These are phyloP conservation scores for Tetropium fuscum DNA, from an alignment of 2,888 invertebrate species.

Conservation along the genomic window DNA sequence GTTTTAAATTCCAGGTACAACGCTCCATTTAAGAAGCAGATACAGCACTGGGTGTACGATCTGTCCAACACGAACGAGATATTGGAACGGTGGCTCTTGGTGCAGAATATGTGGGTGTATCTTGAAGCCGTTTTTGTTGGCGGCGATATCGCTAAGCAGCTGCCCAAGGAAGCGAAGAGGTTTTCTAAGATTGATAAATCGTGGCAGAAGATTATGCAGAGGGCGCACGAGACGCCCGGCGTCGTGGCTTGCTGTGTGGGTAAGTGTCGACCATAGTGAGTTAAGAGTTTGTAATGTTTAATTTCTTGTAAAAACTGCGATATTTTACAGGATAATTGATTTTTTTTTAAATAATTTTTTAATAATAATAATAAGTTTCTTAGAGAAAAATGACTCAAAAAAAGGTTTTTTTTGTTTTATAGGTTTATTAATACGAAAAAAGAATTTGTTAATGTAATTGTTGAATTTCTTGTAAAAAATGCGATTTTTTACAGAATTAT, in stretches of 20 bases:
- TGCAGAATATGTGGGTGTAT: slow-evolving; percentile 99
- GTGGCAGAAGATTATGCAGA: slow-evolving; percentile 98
- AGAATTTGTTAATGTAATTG: too few relatives aligned
- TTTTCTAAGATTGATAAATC: slow-evolving; percentile 98
- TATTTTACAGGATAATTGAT: too few relatives aligned
- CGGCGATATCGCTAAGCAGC: slow-evolving; percentile 97
- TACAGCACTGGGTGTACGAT: slow-evolving; percentile 95
- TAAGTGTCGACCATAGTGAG: too few relatives aligned
- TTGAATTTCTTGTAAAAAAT: too few relatives aligned
- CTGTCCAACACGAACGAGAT: slow-evolving; percentile 97
- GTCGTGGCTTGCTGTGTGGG: slow-evolving; percentile 96
- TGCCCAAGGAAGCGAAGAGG: slow-evolving; percentile 93
- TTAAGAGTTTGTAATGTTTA: too few relatives aligned
- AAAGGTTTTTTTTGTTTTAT: too few relatives aligned
- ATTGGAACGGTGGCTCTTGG: slow-evolving; percentile 93
- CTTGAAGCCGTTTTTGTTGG: slow-evolving; percentile 98
- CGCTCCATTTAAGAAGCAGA: slow-evolving; percentile 95
- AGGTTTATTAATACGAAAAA: too few relatives aligned
- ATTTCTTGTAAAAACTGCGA: too few relatives aligned
- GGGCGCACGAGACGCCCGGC: slow-evolving; percentile 96
- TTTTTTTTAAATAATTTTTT: too few relatives aligned
- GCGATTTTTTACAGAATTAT: too few relatives aligned
- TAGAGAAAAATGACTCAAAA: too few relatives aligned
- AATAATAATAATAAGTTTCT: too few relatives aligned
- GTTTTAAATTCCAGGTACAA: slow-evolving; percentile 78